Evolutionary conservation across 2,113 vertebrate genomes (phyloP), one percentile per base, ranked within the genome.

Genomic region (Tricholaema leucomelas): DNA sequence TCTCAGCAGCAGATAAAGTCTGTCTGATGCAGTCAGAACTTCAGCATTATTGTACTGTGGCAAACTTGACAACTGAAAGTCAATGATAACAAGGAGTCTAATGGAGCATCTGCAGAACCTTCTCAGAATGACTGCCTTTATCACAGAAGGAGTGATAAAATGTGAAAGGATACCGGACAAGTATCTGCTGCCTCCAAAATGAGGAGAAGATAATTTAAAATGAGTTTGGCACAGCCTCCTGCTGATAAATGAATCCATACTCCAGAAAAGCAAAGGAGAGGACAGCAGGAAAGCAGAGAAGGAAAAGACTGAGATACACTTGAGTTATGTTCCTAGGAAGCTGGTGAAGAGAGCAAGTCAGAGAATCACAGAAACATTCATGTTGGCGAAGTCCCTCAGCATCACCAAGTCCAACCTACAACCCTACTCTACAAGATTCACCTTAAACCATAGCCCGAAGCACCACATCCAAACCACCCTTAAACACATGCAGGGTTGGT

Each of bases 11-110:
- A 87, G 69, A 73, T 81, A 88, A 77, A 88, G 40, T 40, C 56
- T 70, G 48, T 80, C 40, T 71, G 77, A 88, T 60, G 87, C 46
- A 92, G 84, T 92, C 88, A 86, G 78, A 83, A 94, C 91, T 86
- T 91, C 74, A 78, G 24, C 70, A 52, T 81, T 78, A 82, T 86
- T 70, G 70, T 91, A 38, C n/a, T 74, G 52, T 70, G 65, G 64
- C 40, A 78, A 74, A 77, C 64, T 88, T 66, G 73, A 81, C 65
- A 66, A 91, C 65, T 81, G 84, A 65, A 90, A 94, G 72, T 64
- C 60, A 70, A 86, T 0, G 10, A 94, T 81, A 94, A 86, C 73
- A 88, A 81, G 81, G 61, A 92, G 58, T 46, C 19, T 88, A 94
- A 91, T 81, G 87, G 94, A 75, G 65, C 40, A 76, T 82, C 38